Conservation (phyloP, 2,888 invertebrate species). For the Alentia gelatinosa region DNA sequence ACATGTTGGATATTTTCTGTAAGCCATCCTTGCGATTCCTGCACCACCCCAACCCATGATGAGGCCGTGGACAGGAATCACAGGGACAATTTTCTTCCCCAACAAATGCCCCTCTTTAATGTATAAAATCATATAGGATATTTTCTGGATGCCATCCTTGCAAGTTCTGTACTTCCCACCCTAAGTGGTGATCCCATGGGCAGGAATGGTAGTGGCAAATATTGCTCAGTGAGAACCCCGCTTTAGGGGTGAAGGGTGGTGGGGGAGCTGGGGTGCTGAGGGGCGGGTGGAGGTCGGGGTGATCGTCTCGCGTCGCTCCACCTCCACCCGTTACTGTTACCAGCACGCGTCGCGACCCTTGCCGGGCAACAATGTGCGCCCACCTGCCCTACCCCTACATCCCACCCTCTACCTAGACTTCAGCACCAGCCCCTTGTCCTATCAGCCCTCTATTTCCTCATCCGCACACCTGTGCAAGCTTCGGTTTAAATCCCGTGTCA, state of each 20-base stretch:
- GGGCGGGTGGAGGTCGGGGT: neutral
- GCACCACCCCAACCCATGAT: too few relatives aligned
- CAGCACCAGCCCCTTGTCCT: neutral
- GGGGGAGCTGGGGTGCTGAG: too few relatives aligned
- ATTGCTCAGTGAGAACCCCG: neutral
- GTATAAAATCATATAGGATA: too few relatives aligned
- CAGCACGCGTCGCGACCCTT: neutral
- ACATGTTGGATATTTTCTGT: too few relatives aligned
- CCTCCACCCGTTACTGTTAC: neutral
- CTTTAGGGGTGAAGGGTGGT: neutral
- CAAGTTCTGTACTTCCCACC: too few relatives aligned
- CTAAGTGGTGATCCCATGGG: too few relatives aligned
- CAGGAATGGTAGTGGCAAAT: neutral
- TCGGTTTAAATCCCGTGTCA: too few relatives aligned
- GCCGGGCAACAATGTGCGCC: neutral
- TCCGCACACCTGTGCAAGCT: neutral
- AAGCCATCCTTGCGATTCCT: too few relatives aligned
- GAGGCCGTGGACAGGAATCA: too few relatives aligned
- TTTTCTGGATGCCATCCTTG: too few relatives aligned
- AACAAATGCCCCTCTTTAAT: too few relatives aligned
- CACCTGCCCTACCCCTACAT: neutral
- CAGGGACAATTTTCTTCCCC: too few relatives aligned
- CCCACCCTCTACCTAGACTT: neutral
- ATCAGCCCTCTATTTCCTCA: neutral
- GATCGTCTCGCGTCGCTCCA: neutral